phyloP scores from a whole-genome alignment of 2,113 vertebrate species.

The Nematolebias whitei region DNA sequence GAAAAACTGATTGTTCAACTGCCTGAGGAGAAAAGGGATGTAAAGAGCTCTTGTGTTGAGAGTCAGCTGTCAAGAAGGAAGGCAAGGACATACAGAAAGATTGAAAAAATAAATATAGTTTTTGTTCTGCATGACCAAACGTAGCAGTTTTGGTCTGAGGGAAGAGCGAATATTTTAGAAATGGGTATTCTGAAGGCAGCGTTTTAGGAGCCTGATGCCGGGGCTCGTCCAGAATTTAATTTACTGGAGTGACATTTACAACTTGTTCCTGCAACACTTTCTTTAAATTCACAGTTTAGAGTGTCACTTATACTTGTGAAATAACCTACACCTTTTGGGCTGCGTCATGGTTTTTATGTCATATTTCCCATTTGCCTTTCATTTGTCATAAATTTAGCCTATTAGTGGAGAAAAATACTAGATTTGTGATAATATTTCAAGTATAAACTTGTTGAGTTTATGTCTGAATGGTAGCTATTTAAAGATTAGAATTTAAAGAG shows the following conservation, averaged over 20 bases:
- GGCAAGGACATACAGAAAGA: background rate
- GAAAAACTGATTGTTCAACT: slow-evolving; percentile 24
- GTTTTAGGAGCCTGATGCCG: background rate
- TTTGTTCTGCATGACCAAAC: background rate
- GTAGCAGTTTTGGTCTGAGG: background rate
- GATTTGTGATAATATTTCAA: too few relatives aligned
- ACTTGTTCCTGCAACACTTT: background rate
- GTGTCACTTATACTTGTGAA: too few relatives aligned
- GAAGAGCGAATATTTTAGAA: background rate
- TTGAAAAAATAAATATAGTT: background rate
- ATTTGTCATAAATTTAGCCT: too few relatives aligned
- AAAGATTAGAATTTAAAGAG: too few relatives aligned
- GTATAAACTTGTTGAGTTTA: too few relatives aligned
- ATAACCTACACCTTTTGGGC: too few relatives aligned
- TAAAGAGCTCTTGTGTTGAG: slow-evolving; percentile 29
- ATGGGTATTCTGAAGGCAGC: background rate
- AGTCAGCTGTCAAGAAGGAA: background rate
- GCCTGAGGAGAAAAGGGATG: slow-evolving; percentile 15
- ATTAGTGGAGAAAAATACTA: too few relatives aligned
- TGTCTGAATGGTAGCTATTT: too few relatives aligned
- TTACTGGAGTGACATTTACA: background rate
- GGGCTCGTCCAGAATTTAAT: background rate
- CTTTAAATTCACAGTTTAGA: too few relatives aligned
- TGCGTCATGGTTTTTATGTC: too few relatives aligned
- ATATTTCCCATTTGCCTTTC: too few relatives aligned